Evolutionary conservation across 2,797 vertebrate genomes (phyloP).

Genomic region (Poeciliopsis infans): DNA sequence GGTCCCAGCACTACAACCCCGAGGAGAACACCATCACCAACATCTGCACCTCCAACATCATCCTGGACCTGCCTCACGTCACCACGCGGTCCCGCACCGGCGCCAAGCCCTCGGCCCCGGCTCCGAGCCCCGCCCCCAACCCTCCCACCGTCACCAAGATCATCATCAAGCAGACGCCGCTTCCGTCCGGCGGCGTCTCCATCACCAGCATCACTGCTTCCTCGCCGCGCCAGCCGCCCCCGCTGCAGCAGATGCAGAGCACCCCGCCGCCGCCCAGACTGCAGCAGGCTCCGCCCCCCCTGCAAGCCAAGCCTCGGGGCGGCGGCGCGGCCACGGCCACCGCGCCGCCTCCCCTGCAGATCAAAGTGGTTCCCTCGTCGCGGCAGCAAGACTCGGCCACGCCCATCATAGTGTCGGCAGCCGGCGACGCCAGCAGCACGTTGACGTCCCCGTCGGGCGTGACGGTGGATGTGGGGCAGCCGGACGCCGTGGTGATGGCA

Average conservation of each 20-base stretch:
- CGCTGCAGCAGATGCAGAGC: conserved; percentile 90
- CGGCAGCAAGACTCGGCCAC: conserved; percentile 70
- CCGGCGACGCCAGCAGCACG: conserved; percentile 33
- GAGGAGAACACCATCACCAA: conserved; percentile 88
- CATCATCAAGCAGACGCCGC: conserved; percentile 85
- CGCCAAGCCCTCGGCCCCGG: conserved; percentile 74
- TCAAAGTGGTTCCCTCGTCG: conserved; percentile 82
- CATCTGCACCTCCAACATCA: conserved; percentile 87
- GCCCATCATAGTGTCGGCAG: conserved; percentile 77
- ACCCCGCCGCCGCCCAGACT: conserved; percentile 82
- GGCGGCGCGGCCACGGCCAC: conserved; percentile 59
- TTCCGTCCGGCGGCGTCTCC: conserved; percentile 68
- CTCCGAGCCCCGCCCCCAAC: conserved; percentile 58
- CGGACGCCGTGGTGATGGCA: conserved; percentile 52
- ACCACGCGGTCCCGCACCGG: conserved; percentile 81
- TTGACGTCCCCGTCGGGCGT: conserved; percentile 41
- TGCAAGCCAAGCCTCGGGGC: conserved; percentile 84
- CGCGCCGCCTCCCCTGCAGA: conserved; percentile 85
- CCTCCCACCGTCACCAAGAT: conserved; percentile 85
- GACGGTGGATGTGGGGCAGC: conserved; percentile 72
- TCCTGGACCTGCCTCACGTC: conserved; percentile 82
- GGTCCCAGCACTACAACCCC: conserved; percentile 80
- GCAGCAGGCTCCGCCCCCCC: conserved; percentile 87
- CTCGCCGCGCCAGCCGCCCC: conserved; percentile 84
- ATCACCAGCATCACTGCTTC: conserved; percentile 62